Evolutionary conservation across 2,113 vertebrate species (phyloP).

Genomic region (Potamarius usumacintae): DNA sequence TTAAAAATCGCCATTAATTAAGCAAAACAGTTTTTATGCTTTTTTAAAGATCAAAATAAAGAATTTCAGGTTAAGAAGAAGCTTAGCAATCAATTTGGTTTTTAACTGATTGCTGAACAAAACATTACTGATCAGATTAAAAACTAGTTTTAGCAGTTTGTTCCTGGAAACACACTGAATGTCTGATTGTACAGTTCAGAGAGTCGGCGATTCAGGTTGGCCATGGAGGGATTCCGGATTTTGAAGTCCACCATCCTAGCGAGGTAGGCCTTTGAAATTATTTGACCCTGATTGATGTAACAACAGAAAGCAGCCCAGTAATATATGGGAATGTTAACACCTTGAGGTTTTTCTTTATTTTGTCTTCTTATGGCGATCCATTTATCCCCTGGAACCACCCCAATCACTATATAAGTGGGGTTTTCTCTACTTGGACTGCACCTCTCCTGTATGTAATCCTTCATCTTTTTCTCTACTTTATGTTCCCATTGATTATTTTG

Average conservation of each 20-base stretch:
- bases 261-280: background rate
- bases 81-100: too few relatives aligned
- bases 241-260: background rate
- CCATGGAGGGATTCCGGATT: background rate
- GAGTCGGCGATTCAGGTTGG: background rate
- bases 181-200: background rate
- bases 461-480: background rate
- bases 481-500: background rate
- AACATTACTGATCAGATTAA: background rate
- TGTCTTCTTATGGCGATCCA: background rate
- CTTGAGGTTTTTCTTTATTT: background rate
- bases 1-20: too few relatives aligned
- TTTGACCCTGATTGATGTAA: background rate
- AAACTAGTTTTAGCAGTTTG: too few relatives aligned
- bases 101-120: too few relatives aligned
- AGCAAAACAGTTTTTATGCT: too few relatives aligned
- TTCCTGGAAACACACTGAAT: background rate
- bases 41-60: too few relatives aligned
- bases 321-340: background rate
- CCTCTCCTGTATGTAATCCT: fast-evolving
- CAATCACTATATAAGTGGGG: background rate
- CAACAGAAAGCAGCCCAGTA: slow-evolving; percentile 19
- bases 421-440: background rate
- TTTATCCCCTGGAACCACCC: background rate
- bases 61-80: too few relatives aligned